phyloP scores from a whole-genome alignment of 2,113 vertebrate species.

The Grallaria varia region DNA sequence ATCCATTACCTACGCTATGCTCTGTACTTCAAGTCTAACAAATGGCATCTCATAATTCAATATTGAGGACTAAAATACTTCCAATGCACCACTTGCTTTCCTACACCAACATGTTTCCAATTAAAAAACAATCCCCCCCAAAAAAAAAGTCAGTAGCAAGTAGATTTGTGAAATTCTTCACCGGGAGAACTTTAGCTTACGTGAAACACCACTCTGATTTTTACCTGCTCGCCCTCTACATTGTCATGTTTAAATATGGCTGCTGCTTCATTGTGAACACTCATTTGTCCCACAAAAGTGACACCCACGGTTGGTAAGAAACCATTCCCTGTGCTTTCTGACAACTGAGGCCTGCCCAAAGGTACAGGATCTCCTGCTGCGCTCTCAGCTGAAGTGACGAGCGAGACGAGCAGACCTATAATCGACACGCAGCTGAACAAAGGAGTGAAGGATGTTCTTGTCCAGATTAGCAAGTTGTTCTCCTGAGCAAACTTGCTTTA shows the following conservation, averaged over 20 bases:
- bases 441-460: constrained; percentile 96
- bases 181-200: constrained; percentile 42
- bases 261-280: constrained; percentile 63
- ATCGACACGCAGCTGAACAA: constrained; percentile 95
- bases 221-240: constrained; percentile 18
- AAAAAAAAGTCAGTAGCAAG: constrained; percentile 10
- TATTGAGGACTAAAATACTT: constrained; percentile 50
- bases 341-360: constrained; percentile 13
- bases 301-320: constrained; percentile 52
- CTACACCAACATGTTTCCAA: constrained; percentile 7
- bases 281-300: constrained; percentile 46
- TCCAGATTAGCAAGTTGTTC: constrained; percentile 98
- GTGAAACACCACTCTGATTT: background rate
- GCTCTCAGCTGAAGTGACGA: constrained; percentile 93
- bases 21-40: constrained; percentile 54
- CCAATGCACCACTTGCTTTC: constrained; percentile 38
- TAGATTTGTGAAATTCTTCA: constrained; percentile 38
- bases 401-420: constrained; percentile 94
- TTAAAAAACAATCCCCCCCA: background rate
- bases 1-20: constrained; percentile 66
- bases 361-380: background rate
- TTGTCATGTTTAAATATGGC: constrained; percentile 53
- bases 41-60: constrained; percentile 44
- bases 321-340: constrained; percentile 66
- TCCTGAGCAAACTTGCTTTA: constrained; percentile 98